These are phyloP conservation scores for Callyntrura sp. DNA, from an alignment of 2,888 invertebrate species.

Conservation along the genomic window DNA sequence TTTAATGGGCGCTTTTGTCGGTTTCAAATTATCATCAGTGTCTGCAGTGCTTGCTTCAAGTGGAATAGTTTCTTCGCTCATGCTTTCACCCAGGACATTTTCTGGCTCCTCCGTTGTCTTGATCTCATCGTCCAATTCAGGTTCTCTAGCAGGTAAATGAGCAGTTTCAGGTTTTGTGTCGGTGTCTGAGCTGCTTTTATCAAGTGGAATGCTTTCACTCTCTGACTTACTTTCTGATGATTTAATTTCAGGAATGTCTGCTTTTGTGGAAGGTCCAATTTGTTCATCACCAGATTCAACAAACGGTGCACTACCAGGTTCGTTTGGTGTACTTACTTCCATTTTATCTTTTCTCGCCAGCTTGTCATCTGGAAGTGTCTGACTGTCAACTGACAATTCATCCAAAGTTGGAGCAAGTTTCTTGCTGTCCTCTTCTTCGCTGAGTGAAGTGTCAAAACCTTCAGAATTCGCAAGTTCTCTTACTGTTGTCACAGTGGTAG, in stretches of 20 bases:
- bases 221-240: too few relatives aligned
- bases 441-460: not conserved
- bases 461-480: slow-evolving; percentile 13
- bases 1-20: not conserved
- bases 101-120: not conserved
- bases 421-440: slow-evolving; percentile 13
- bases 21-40: not conserved
- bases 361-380: too few relatives aligned
- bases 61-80: too few relatives aligned
- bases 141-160: too few relatives aligned
- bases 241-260: not conserved
- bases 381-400: not conserved
- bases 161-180: too few relatives aligned
- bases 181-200: too few relatives aligned
- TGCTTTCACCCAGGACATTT: not conserved
- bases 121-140: not conserved
- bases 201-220: too few relatives aligned
- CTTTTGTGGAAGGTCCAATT: not conserved
- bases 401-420: not conserved
- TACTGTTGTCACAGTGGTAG: slow-evolving; percentile 35
- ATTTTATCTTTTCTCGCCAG: too few relatives aligned
- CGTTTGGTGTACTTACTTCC: too few relatives aligned
- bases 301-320: too few relatives aligned
- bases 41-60: not conserved
- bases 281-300: not conserved